Evolutionary conservation across 2,888 invertebrate species (phyloP), one percentile per base, ranked within the genome.

Genomic region (Drosophila acutilabella): DNA sequence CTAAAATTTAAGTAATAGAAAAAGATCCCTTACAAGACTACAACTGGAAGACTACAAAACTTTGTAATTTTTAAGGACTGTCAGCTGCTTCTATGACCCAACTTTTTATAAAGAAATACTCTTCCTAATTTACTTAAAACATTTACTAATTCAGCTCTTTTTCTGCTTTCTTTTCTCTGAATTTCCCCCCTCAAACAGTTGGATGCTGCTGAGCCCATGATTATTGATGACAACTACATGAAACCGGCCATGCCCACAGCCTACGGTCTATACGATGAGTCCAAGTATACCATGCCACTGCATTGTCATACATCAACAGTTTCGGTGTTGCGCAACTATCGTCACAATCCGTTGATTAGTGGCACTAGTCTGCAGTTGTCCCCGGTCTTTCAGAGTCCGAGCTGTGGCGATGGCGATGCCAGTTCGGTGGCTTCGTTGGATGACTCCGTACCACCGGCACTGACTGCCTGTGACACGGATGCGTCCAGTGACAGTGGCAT

Each of bases 281-380:
- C 38, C 47, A 69, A 58, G 23, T 85, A 77, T 30, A 59, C 58
- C 4, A 51, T 60, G 42, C 85, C 90, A 4, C 56, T 90, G 53
- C 78, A 80, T 3, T 89, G 89, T 50, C 71, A 78, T 20, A 85
- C 84, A 16, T 44, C 85, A 30, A 80, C 89, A 4, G 74, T 75
- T 10, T 69, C 90, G 36, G 75, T 90, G 53, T 52, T 92, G 62
- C 90, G 90, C 44, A 89, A 85, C 56, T 91, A 80, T 68, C 87
- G 86, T 40, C 83, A 92, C 52, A 92, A 92, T 84, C 92, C 92
- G 0, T 77, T 92, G 89, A 92, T 92, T 16, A 91, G 92, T 59
- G 92, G 92, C 16, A 73, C 81, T 78, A 59, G 79, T 14, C 58
- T 91, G 36, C 89, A 90, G 54, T 54, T 85, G 26, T 91, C 92